Percentiles rank a stretch among this genome's conserved stretches.
These are phyloP conservation scores for Artemia sp. DNA, from an alignment of 2,888 invertebrate genomes.

Conservation along the genomic window DNA sequence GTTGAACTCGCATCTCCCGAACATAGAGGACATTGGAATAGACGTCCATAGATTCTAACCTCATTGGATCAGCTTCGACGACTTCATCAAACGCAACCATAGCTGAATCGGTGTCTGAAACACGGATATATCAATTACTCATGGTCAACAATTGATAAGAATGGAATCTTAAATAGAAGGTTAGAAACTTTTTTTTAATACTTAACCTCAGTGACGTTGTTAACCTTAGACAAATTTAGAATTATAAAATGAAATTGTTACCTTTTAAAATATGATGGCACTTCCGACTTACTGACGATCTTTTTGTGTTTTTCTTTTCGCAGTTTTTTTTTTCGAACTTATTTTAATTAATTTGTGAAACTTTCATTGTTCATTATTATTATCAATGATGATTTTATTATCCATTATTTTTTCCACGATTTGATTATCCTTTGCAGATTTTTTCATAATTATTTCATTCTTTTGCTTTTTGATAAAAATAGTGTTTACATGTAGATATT, in stretches of 20 bases:
- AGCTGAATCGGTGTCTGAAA: slow-evolving; percentile 70
- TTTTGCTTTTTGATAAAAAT: too few relatives aligned
- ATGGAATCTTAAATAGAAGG: slow-evolving; percentile 21
- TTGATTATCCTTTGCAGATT: too few relatives aligned
- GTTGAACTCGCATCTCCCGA: slow-evolving; percentile 73
- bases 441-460: too few relatives aligned
- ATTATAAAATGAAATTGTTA: slow-evolving; percentile 9
- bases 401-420: too few relatives aligned
- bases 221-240: neutral
- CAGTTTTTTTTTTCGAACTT: too few relatives aligned
- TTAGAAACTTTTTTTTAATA: slow-evolving; percentile 15
- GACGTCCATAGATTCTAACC: slow-evolving; percentile 87
- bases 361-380: too few relatives aligned
- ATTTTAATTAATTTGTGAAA: too few relatives aligned
- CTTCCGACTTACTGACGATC: too few relatives aligned
- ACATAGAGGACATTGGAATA: slow-evolving; percentile 91
- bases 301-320: too few relatives aligned
- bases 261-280: neutral
- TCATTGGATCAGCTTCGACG: slow-evolving; percentile 69
- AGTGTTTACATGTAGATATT: too few relatives aligned
- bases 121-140: slow-evolving; percentile 19
- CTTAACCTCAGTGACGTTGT: slow-evolving; percentile 4
- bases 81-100: slow-evolving; percentile 66
- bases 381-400: too few relatives aligned
- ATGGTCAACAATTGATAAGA: neutral